These are phyloP conservation scores for Pachyrhynchus sulphureomaculatus DNA, from an alignment of 1,140 invertebrate species.

Conservation along the genomic window DNA sequence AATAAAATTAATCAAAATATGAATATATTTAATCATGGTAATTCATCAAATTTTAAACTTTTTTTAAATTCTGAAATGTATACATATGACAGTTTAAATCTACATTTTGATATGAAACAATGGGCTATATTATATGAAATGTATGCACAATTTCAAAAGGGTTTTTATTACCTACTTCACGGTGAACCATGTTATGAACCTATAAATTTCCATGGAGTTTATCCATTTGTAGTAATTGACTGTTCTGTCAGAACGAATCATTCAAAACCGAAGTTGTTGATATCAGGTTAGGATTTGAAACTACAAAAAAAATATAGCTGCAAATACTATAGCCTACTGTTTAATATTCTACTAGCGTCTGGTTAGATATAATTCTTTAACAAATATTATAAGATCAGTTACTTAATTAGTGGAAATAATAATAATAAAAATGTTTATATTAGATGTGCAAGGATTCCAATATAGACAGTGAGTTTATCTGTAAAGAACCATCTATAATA, in stretches of 20 bases:
- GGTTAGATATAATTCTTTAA: constrained; percentile 1
- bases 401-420: background rate
- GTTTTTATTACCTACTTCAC: too few species aligned
- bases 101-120: background rate
- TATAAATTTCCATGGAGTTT: background rate
- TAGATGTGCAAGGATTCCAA: constrained; percentile 4
- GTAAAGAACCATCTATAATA: background rate
- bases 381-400: background rate
- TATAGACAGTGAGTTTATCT: background rate
- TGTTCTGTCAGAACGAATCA: background rate
- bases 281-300: too few species aligned
- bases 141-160: too few species aligned
- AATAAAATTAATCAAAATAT: background rate
- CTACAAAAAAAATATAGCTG: background rate
- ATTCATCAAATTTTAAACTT: too few species aligned
- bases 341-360: background rate
- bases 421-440: constrained; percentile 1
- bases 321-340: too few species aligned
- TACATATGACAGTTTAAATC: background rate
- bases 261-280: too few species aligned
- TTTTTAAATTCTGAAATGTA: too few species aligned
- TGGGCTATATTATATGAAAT: constrained; percentile 6
- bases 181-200: background rate
- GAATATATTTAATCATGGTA: too few species aligned
- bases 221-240: background rate